Conservation (phyloP, 2,113 vertebrate species). For the Ochotona princeps region DNA sequence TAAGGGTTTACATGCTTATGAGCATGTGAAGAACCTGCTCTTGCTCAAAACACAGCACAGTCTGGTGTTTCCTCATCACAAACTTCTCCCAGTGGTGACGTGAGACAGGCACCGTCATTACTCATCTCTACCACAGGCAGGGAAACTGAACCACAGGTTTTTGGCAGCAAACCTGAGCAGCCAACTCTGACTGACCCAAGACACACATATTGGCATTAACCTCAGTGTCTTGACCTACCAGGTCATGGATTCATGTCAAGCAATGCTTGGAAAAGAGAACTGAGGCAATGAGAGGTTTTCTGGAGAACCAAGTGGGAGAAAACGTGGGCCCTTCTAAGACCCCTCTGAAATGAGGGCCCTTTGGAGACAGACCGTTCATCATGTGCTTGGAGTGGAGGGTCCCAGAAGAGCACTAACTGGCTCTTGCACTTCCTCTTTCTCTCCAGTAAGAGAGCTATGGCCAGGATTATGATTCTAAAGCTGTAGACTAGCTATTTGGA, state of each 20-base stretch:
- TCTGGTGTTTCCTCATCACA: not conserved
- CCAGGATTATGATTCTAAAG: not conserved
- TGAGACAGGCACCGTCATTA: fast-evolving
- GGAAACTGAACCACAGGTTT: not conserved
- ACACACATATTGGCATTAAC: fast-evolving
- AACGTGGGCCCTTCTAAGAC: not conserved
- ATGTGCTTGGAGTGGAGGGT: not conserved
- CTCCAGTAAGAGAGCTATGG: not conserved
- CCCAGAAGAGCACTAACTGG: not conserved
- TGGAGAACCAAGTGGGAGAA: not conserved
- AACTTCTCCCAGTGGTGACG: not conserved
- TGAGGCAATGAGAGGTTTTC: not conserved
- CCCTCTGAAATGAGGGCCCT: not conserved
- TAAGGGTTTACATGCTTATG: too few species aligned
- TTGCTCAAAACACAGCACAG: too few species aligned
- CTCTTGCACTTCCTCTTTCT: not conserved
- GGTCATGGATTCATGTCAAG: too few species aligned
- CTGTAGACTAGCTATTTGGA: not conserved
- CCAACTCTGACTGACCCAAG: too few species aligned
- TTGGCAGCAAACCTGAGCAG: not conserved
- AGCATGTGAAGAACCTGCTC: too few species aligned
- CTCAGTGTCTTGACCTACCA: too few species aligned
- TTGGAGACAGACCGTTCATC: fast-evolving
- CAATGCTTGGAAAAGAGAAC: not conserved
- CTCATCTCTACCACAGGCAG: fast-evolving